Conservation (phyloP, 2,113 vertebrate genomes). For the Siniperca knerii region DNA sequence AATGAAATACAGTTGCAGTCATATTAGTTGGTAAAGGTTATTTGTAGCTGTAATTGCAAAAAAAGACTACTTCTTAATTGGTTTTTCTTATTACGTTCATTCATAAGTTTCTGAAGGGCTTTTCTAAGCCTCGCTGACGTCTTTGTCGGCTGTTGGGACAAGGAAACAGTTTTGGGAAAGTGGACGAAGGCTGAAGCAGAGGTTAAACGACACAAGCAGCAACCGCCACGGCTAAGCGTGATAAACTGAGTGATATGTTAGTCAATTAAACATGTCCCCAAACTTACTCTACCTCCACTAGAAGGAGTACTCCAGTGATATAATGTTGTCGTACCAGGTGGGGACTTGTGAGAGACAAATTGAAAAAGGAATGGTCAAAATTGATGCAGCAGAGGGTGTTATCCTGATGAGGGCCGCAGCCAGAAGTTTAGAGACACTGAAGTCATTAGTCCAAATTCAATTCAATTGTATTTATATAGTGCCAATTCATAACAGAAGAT, state of each 20-base stretch:
- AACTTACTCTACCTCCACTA: no score
- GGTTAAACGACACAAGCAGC: background rate
- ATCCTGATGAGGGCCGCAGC: no score
- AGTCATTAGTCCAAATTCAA: no score
- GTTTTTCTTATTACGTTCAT: background rate
- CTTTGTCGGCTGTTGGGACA: background rate
- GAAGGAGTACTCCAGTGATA: background rate
- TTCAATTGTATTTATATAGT: no score
- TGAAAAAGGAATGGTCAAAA: background rate
- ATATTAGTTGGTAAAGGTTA: background rate
- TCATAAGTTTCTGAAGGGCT: background rate
- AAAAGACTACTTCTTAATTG: background rate
- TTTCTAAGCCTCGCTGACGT: background rate
- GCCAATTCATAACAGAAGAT: no score
- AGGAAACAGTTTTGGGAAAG: background rate
- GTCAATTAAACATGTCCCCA: background rate
- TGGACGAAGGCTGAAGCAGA: background rate
- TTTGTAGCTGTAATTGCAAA: background rate
- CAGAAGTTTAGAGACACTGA: no score
- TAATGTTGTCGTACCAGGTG: background rate
- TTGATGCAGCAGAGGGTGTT: no score
- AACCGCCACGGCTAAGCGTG: background rate
- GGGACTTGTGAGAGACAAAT: background rate
- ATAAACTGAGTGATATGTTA: background rate
- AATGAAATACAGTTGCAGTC: slow-evolving; percentile 2